Percentiles rank a stretch among this genome's conserved stretches.
Evolutionary conservation across 2,113 vertebrate genomes (phyloP).

Genomic region (Pangasianodon gigas): DNA sequence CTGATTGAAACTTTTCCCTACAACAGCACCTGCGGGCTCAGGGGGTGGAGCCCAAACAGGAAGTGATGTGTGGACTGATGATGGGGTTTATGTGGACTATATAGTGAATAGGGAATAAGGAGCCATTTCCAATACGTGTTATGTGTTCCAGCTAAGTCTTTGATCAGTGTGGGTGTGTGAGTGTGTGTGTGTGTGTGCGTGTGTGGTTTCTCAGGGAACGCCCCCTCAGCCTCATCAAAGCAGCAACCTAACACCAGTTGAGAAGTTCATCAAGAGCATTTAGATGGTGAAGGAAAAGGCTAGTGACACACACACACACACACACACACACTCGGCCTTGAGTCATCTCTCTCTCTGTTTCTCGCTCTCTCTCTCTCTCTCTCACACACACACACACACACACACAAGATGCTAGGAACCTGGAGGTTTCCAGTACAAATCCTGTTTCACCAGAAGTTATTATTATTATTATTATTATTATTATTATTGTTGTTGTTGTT

Average conservation of each 20-base stretch:
- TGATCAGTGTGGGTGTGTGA: not conserved
- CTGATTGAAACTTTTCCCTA: slow-evolving; percentile 48
- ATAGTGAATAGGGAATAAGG: not conserved
- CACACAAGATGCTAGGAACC: not conserved
- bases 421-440: not conserved
- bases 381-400: not conserved
- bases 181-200: not conserved
- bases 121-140: not conserved
- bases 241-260: not conserved
- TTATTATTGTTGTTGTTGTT: not conserved
- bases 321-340: not conserved
- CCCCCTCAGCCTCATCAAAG: not conserved
- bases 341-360: not conserved
- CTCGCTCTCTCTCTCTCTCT: not conserved
- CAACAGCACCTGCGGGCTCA: slow-evolving; percentile 24
- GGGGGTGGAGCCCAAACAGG: slow-evolving; percentile 27
- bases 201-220: not conserved
- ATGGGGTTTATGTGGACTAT: not conserved
- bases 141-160: not conserved
- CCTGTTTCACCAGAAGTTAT: not conserved
- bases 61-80: slow-evolving; percentile 6
- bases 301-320: not conserved
- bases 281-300: not conserved
- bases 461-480: not conserved
- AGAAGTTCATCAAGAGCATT: not conserved